Evolutionary conservation across 1,140 invertebrate species (phyloP).

Genomic region (Goniozus legneri): DNA sequence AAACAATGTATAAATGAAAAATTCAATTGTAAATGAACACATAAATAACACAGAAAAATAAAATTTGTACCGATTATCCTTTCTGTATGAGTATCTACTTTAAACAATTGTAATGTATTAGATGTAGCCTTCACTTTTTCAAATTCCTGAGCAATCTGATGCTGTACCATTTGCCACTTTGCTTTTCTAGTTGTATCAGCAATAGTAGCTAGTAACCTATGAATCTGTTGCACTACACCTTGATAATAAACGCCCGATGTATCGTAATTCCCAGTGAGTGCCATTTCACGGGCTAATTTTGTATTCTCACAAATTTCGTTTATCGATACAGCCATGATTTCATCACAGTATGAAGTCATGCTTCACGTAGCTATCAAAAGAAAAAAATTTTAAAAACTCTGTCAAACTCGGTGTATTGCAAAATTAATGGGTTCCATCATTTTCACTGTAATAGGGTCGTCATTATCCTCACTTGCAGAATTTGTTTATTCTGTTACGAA

Average conservation of each 20-base stretch:
- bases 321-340: slow-evolving; percentile 73
- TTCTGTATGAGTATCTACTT: slow-evolving; percentile 58
- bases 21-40: not conserved
- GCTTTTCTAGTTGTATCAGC: slow-evolving; percentile 75
- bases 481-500: too few species aligned
- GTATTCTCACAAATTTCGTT: slow-evolving; percentile 90
- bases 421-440: too few species aligned
- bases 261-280: slow-evolving; percentile 93
- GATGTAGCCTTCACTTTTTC: slow-evolving; percentile 84
- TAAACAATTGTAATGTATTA: slow-evolving; percentile 65
- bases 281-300: slow-evolving; percentile 90
- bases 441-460: too few species aligned
- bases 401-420: too few species aligned
- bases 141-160: slow-evolving; percentile 85
- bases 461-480: too few species aligned
- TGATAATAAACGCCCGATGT: slow-evolving; percentile 93
- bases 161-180: slow-evolving; percentile 90
- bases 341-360: not conserved
- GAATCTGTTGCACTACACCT: slow-evolving; percentile 87
- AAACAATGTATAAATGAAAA: slow-evolving; percentile 1
- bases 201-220: slow-evolving; percentile 76
- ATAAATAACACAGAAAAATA: not conserved
- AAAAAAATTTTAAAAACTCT: too few species aligned
- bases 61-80: slow-evolving; percentile 43
- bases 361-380: too few species aligned